These are phyloP conservation scores for Phaenicophaeus curvirostris DNA, from an alignment of 2,797 vertebrate genomes.

Conservation along the genomic window DNA sequence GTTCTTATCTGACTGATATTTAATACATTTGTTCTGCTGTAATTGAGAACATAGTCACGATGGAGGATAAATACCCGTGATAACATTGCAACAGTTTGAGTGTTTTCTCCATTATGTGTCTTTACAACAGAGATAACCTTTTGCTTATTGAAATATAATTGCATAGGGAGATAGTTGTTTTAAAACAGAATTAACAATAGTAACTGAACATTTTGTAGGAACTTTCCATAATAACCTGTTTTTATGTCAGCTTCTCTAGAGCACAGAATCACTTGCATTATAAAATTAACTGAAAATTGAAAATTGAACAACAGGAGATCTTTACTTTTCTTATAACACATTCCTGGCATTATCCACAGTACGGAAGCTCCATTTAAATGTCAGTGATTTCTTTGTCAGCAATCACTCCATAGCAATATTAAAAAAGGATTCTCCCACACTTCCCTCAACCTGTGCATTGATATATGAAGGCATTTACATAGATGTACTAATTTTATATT, in stretches of 20 bases:
- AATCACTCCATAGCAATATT: neutral
- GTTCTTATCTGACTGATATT: constrained; percentile 49
- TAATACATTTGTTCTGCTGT: constrained; percentile 59
- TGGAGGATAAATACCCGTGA: constrained; percentile 42
- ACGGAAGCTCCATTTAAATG: neutral
- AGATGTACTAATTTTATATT: neutral
- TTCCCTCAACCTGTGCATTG: neutral
- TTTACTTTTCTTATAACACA: neutral
- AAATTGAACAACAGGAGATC: neutral
- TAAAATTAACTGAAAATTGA: constrained; percentile 16
- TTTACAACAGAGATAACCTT: constrained; percentile 72
- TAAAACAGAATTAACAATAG: constrained; percentile 65
- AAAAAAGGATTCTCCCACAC: neutral
- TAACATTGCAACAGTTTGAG: constrained; percentile 30
- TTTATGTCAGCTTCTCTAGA: constrained; percentile 48
- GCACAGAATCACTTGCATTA: neutral
- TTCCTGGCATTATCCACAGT: neutral
- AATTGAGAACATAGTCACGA: constrained; percentile 53
- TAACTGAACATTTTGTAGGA: constrained; percentile 48
- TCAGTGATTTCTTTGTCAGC: neutral
- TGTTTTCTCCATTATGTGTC: constrained; percentile 60
- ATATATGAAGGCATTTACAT: neutral
- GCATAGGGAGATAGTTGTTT: constrained; percentile 53
- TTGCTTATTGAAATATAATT: constrained; percentile 76
- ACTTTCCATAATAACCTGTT: constrained; percentile 44